A percentile compares a stretch with the other conserved stretches of the same genome.
These are phyloP conservation scores for Yponomeuta plumbellus DNA, from an alignment of 2,888 invertebrate genomes.

Conservation along the genomic window DNA sequence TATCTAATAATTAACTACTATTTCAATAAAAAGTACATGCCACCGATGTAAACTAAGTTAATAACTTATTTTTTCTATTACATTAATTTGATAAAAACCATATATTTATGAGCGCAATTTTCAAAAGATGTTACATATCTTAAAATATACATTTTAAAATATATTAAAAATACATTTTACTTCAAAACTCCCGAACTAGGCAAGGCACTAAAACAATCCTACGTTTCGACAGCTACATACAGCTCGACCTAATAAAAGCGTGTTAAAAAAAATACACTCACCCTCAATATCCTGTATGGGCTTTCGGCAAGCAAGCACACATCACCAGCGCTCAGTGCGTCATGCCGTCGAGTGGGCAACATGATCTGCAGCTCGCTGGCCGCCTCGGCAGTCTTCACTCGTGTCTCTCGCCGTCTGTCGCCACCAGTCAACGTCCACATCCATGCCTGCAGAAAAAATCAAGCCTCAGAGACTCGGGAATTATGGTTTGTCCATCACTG, in stretches of 20 bases:
- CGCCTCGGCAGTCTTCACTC: constrained; percentile 42
- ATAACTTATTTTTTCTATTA: too few species aligned
- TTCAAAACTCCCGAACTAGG: background rate
- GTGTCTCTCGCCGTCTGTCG: constrained; percentile 40
- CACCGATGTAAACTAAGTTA: too few species aligned
- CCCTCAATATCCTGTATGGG: constrained; percentile 83
- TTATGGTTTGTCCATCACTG: too few species aligned
- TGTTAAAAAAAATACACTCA: constrained; percentile 55
- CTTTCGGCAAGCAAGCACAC: constrained; percentile 86
- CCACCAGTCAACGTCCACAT: constrained; percentile 42
- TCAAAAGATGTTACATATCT: too few species aligned
- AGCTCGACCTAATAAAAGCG: too few species aligned
- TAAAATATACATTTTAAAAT: too few species aligned
- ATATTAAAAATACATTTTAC: too few species aligned
- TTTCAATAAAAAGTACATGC: too few species aligned
- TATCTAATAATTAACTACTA: too few species aligned
- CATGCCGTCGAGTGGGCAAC: constrained; percentile 51
- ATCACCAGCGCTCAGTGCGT: constrained; percentile 59
- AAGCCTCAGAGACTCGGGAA: background rate
- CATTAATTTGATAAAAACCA: too few species aligned
- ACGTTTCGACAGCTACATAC: background rate
- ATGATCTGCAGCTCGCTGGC: constrained; percentile 76
- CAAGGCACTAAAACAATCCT: background rate
- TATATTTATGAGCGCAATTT: too few species aligned
- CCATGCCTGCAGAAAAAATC: constrained; percentile 56